Evolutionary conservation across 2,797 vertebrate genomes (phyloP).

Genomic region (Apogon talboti): DNA sequence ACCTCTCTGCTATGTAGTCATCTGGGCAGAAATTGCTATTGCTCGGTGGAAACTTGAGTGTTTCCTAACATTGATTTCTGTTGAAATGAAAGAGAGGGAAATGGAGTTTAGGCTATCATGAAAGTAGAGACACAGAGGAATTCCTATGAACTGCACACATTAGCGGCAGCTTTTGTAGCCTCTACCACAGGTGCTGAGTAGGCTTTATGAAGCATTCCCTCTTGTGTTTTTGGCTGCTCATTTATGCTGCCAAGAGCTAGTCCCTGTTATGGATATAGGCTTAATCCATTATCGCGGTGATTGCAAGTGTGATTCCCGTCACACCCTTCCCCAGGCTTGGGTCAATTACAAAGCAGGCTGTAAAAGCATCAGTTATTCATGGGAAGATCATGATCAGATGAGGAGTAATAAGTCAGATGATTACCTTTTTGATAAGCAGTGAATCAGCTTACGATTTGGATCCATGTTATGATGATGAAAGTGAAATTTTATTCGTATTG

Average conservation of each 20-base stretch:
- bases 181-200: conserved; percentile 67
- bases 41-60: conserved; percentile 73
- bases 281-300: conserved; percentile 73
- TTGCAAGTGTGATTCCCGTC: conserved; percentile 72
- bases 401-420: conserved; percentile 62
- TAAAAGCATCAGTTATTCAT: conserved; percentile 62
- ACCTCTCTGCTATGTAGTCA: conserved; percentile 67
- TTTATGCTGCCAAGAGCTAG: conserved; percentile 48
- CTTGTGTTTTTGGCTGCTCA: conserved; percentile 65
- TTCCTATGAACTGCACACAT: conserved; percentile 56
- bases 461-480: conserved; percentile 49
- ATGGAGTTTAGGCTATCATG: conserved; percentile 71
- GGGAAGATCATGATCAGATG: conserved; percentile 49
- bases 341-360: conserved; percentile 69
- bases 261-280: conserved; percentile 66
- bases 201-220: conserved; percentile 66
- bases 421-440: conserved; percentile 64
- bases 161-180: conserved; percentile 58
- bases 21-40: conserved; percentile 74
- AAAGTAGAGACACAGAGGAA: conserved; percentile 71
- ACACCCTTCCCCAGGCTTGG: conserved; percentile 60
- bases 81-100: conserved; percentile 62
- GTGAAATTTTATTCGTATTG: conserved; percentile 52
- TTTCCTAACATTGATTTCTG: conserved; percentile 79
- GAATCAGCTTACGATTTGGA: conserved; percentile 59